Conservation (phyloP, 2,113 vertebrate genomes). For the Siphamia tubifer region DNA sequence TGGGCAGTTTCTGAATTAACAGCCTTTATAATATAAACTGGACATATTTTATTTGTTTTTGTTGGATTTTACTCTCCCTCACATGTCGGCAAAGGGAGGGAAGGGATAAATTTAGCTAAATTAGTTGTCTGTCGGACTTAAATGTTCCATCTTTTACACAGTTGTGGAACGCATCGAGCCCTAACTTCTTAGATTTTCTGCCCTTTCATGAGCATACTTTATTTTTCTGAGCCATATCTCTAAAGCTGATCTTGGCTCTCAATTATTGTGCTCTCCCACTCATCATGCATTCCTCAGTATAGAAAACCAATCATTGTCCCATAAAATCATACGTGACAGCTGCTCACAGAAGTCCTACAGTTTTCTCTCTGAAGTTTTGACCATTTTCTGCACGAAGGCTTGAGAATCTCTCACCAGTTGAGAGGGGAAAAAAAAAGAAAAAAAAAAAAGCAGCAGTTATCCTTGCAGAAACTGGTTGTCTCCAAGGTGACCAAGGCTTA, state of each 20-base stretch:
- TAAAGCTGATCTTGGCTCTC: neutral
- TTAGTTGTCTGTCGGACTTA: slow-evolving; percentile 8
- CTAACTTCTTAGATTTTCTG: slow-evolving; percentile 2
- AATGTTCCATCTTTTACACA: slow-evolving; percentile 19
- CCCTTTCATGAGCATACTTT: slow-evolving; percentile 14
- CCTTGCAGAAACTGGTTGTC: neutral
- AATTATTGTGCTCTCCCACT: neutral
- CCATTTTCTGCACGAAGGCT: slow-evolving; percentile 19
- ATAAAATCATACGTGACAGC: slow-evolving; percentile 7
- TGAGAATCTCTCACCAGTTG: slow-evolving; percentile 39
- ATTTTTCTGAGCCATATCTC: no score
- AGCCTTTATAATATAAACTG: neutral
- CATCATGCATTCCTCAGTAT: neutral
- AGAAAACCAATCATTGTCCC: slow-evolving; percentile 7
- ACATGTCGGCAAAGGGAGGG: neutral
- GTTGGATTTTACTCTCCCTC: slow-evolving; percentile 16
- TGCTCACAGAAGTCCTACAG: neutral
- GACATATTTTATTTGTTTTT: neutral
- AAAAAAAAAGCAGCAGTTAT: slow-evolving; percentile 24
- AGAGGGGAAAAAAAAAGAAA: no score
- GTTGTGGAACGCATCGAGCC: slow-evolving; percentile 39
- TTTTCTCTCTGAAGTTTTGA: slow-evolving; percentile 2
- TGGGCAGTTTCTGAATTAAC: neutral
- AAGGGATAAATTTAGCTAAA: neutral
- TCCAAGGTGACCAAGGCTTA: slow-evolving; percentile 39